These are phyloP conservation scores for Danio choprae DNA, from an alignment of 2,797 vertebrate genomes.

Conservation along the genomic window DNA sequence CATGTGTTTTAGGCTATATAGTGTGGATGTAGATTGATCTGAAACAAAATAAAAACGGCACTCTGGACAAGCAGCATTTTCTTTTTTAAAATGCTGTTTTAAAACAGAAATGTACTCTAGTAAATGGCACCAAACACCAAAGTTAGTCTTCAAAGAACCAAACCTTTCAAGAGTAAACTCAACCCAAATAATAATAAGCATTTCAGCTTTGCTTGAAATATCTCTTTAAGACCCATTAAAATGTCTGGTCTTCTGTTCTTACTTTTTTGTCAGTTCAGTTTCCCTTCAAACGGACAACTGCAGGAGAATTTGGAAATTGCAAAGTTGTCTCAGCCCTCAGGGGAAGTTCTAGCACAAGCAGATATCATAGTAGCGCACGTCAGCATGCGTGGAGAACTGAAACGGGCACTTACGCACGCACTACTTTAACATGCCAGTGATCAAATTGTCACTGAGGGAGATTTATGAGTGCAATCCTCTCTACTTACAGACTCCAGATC, in stretches of 20 bases:
- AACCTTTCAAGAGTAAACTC: too few species aligned
- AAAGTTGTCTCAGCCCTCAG: background rate
- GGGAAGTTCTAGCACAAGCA: background rate
- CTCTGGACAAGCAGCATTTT: too few species aligned
- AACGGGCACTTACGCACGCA: background rate
- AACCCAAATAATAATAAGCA: too few species aligned
- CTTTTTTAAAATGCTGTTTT: too few species aligned
- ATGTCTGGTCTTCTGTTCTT: background rate
- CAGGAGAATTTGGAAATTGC: conserved; percentile 1
- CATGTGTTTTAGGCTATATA: too few species aligned
- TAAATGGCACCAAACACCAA: too few species aligned
- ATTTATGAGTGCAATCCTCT: conserved; percentile 40
- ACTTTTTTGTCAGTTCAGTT: background rate
- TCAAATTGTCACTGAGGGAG: conserved; percentile 45
- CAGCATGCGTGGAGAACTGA: background rate
- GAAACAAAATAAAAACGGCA: too few species aligned
- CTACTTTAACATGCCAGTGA: conserved; percentile 39
- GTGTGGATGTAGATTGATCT: too few species aligned
- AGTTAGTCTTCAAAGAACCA: too few species aligned
- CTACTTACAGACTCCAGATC: conserved; percentile 36
- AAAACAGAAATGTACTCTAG: too few species aligned
- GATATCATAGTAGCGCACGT: background rate
- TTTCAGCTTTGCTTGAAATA: too few species aligned
- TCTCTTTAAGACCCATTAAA: background rate
- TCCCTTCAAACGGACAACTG: background rate